Base-by-base conservation (phyloP, 2,797 vertebrate species). In the Lates japonicus region DNA sequence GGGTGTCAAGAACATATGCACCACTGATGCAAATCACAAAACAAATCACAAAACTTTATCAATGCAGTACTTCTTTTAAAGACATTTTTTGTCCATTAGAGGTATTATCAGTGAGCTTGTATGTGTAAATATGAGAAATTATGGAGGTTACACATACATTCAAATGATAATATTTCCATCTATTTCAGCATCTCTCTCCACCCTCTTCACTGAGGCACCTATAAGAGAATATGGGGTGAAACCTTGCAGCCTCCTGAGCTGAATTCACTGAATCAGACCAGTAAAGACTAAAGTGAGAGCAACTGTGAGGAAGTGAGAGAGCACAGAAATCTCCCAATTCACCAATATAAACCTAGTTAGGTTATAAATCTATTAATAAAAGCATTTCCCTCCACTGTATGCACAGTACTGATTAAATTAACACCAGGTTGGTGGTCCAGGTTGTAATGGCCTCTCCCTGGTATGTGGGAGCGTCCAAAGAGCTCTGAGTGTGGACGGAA, bases 351-450 rank as follows among this genome's bases (percentile, higher is more conserved):
- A 55, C 0, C 2, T 12, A 48, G 20, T 1, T 2, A 1, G 8
- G 11, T 44, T n/a, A 67, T 70, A 66, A 57, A 68, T 52, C n/a
- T 0, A 31, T 33, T 25, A 46, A 51, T 17, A 10, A 14, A 44
- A 61, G 19, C 0, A 0, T 84, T 64, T 51, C 16, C 42, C n/a
- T 37, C 6, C 6, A 0, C 25, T 75, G 16, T 11, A 46, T 76
- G 51, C 22, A 78, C 9, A 61, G 37, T 44, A 66, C 54, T 16
- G 42, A 42, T 60, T 54, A 19, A 48, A 52, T 62, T 11, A 41
- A 46, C 20, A 52, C 11, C 14, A 39, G 11, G 55, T 59, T 62
- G 62, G 49, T 54, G 78, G 72, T 77, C 63, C 35, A 17, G 17
- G 57, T 39, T 62, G 41, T 63, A 64, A 46, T 4, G 17, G 31